Evolutionary conservation across 2,797 vertebrate species (phyloP).

Genomic region (Fistularia commersonii): DNA sequence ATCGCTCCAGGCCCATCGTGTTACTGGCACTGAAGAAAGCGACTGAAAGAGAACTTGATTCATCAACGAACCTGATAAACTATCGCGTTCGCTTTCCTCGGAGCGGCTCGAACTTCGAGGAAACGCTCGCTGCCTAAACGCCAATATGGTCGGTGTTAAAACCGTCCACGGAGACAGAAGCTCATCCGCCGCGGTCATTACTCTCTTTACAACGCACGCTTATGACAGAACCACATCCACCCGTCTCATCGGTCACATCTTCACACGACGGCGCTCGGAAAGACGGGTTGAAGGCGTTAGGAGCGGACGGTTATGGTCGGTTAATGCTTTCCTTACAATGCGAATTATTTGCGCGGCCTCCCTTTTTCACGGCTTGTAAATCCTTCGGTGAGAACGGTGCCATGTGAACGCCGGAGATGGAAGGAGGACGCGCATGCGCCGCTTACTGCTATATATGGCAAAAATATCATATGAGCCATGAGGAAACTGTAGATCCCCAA

Average conservation of each 20-base stretch:
- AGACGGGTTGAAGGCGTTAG: constrained; percentile 10
- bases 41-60: constrained; percentile 56
- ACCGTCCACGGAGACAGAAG: constrained; percentile 25
- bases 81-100: constrained; percentile 25
- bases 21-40: constrained; percentile 26
- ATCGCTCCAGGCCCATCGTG: constrained; percentile 75
- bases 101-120: constrained; percentile 69
- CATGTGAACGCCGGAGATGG: constrained; percentile 15
- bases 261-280: constrained; percentile 41
- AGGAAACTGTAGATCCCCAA: not conserved
- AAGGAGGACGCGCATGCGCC: not conserved
- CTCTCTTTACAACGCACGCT: constrained; percentile 53
- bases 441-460: no score
- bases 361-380: constrained; percentile 39
- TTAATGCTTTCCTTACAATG: constrained; percentile 49
- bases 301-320: constrained; percentile 31
- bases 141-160: constrained; percentile 50
- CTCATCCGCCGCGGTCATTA: constrained; percentile 70
- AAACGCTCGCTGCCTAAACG: constrained; percentile 51
- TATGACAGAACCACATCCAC: constrained; percentile 54
- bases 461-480: not conserved
- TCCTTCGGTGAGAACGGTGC: constrained; percentile 30
- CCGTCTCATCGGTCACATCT: constrained; percentile 55
- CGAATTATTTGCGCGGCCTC: constrained; percentile 23
- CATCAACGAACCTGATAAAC: constrained; percentile 66